Evolutionary conservation across 2,888 invertebrate species (phyloP).

Genomic region (Trissoscelio sp.): DNA sequence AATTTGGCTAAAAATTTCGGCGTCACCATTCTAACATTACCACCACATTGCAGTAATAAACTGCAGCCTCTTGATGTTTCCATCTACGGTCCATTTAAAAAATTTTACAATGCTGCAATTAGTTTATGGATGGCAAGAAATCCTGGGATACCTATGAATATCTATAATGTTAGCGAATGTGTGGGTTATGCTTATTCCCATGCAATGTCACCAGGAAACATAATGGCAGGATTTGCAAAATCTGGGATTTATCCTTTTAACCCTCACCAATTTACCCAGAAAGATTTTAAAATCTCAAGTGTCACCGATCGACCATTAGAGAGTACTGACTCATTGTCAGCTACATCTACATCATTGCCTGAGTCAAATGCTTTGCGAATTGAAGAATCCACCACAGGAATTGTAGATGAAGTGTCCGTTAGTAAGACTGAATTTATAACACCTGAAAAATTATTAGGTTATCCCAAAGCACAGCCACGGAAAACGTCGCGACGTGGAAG

Average conservation of each 20-base stretch:
- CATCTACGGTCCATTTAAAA: neutral
- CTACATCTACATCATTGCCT: too few species aligned
- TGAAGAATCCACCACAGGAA: too few species aligned
- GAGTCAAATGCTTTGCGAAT: too few species aligned
- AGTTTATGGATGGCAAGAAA: neutral
- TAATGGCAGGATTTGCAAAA: slow-evolving; percentile 27
- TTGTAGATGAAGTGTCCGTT: neutral
- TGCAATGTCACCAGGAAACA: slow-evolving; percentile 13
- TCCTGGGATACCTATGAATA: neutral
- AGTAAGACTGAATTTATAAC: neutral
- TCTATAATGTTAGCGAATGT: slow-evolving; percentile 42
- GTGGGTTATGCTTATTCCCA: slow-evolving; percentile 21
- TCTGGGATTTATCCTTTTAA: slow-evolving; percentile 52
- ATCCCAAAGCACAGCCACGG: neutral
- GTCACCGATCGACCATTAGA: slow-evolving; percentile 23
- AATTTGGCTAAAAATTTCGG: slow-evolving; percentile 18
- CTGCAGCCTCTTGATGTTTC: slow-evolving; percentile 6
- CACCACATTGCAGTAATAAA: slow-evolving; percentile 38
- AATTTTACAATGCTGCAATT: neutral
- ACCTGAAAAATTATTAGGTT: neutral
- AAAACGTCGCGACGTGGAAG: neutral
- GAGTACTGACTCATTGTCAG: too few species aligned
- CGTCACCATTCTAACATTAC: slow-evolving; percentile 42
- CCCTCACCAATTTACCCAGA: slow-evolving; percentile 31
- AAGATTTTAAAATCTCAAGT: slow-evolving; percentile 35